Base-by-base conservation (phyloP, 2,888 invertebrate genomes). In the Cylindroiulus punctatus region DNA sequence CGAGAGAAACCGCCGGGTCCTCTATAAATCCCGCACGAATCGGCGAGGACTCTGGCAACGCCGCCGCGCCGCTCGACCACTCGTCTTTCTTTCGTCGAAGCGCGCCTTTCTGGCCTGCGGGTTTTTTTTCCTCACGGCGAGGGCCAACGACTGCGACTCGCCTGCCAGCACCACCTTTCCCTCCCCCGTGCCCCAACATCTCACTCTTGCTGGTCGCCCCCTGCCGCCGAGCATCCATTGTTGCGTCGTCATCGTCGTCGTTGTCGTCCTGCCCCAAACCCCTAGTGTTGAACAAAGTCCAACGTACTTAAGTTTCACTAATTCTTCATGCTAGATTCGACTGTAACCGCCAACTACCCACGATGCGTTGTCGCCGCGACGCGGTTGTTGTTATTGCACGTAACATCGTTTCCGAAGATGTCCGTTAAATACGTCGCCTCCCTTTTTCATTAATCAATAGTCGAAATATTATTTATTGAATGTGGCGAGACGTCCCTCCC, bases 401-500 rank as follows among this genome's bases (percentile, higher is more conserved):
- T 52, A n/a, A n/a, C n/a, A n/a, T n/a, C 52, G 52, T 52, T 8
- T 52, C 2, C 52, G 52, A 14, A 52, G 52, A 52, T 52, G 52
- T 52, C 52, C 52, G 52, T 52, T n/a, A n/a, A 52, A n/a, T 52
- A 52, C 52, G 52, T 4, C 52, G n/a, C 52, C 52, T 52, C 52
- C 52, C 52, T n/a, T 52, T n/a, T n/a, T n/a, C 52, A 52, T 52
- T 52, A 4, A 52, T 52, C 52, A 52, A 52, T 52, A 52, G 52
- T n/a, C n/a, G 52, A 52, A 52, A n/a, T n/a, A 52, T 52, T 52
- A 52, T 52, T 52, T 52, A 52, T 52, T 52, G 52, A 52, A 52
- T 52, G 52, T 52, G 52, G 52, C 52, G 52, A 52, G 52, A 52
- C 19, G n/a, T 52, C 52, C 52, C 14, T 52, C n/a, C 52, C 52